These are phyloP conservation scores for Rhagium mordax DNA, from an alignment of 2,888 invertebrate species.

Conservation along the genomic window DNA sequence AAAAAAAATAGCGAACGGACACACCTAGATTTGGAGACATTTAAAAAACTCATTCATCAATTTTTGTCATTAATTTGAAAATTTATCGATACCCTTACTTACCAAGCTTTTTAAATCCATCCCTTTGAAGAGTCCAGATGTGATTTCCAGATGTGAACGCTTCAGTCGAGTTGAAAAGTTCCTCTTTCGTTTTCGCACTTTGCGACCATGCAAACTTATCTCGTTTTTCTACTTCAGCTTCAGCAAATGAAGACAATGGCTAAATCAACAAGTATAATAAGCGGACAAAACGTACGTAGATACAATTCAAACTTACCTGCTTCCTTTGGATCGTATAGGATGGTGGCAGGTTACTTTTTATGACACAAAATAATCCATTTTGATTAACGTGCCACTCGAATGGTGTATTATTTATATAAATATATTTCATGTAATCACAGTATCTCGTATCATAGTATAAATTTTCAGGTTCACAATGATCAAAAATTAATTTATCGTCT, in stretches of 20 bases:
- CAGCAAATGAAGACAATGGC: slow-evolving; percentile 52
- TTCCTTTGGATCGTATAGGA: slow-evolving; percentile 62
- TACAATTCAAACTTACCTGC: slow-evolving; percentile 54
- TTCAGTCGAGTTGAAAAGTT: slow-evolving; percentile 36
- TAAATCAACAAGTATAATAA: slow-evolving; percentile 49
- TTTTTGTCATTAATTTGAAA: slow-evolving; percentile 17
- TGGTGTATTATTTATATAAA: slow-evolving; percentile 73
- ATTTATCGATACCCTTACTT: slow-evolving; percentile 30
- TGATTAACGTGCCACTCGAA: slow-evolving; percentile 64
- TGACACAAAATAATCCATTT: slow-evolving; percentile 75
- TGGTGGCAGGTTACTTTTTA: slow-evolving; percentile 74
- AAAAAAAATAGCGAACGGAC: too few species aligned
- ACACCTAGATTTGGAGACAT: too few species aligned
- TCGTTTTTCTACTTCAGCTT: slow-evolving; percentile 48
- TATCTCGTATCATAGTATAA: slow-evolving; percentile 68
- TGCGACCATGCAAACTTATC: slow-evolving; percentile 47
- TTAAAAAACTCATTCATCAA: too few species aligned
- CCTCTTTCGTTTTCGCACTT: background rate
- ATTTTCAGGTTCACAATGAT: slow-evolving; percentile 72
- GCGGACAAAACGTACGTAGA: background rate
- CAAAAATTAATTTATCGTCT: slow-evolving; percentile 76
- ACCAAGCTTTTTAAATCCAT: slow-evolving; percentile 56
- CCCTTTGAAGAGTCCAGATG: slow-evolving; percentile 55
- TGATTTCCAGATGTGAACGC: slow-evolving; percentile 50
- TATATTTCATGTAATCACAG: slow-evolving; percentile 73